Evolutionary conservation across 2,797 vertebrate genomes (phyloP), one percentile per base, ranked within the genome.

Genomic region (Allobates femoralis): DNA sequence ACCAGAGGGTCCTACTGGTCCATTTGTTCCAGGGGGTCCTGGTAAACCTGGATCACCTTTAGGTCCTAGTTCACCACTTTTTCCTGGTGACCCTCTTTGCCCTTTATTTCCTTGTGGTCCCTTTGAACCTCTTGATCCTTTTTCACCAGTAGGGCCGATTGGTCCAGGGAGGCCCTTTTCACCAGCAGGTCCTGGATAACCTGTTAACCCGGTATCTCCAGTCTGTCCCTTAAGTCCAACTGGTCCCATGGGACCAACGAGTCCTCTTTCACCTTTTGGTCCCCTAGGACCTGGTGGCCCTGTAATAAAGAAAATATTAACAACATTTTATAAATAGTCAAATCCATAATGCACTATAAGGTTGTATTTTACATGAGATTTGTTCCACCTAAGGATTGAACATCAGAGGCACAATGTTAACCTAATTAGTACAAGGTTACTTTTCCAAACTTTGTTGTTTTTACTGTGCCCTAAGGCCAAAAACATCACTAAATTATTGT

Each of bases 211-310:
- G 87, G 94, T 97, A 34, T 97, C 97, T 87, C 98, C 98, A 92
- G 95, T 97, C 87, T 97, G 97, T 89, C 98, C 98, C 89, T 97
- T 98, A 89, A 95, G 93, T 64, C 98, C 98, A 79, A 92, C 46
- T 0, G 94, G 94, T 64, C 98, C 98, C 86, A 93, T 75, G 60
- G 93, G 93, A 87, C 98, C 98, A 90, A 93, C 93, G 87, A 95
- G 91, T 62, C 98, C 98, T 93, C 95, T 96, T 90, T 99, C 98
- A 84, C 98, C 98, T 94, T 96, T 96, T 15, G 96, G 92, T 78
- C 98, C 98, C 90, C 97, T 96, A 69, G 97, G 97, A 90, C 98
- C 98, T 85, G 98, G 97, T 84, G 98, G 97, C 82, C 98, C 97
- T 99, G 90, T 92, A 94, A 94, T 28, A 91, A 60, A 62, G 10